These are phyloP conservation scores for Desmodus rotundus DNA, from an alignment of 2,113 vertebrate genomes.

Conservation along the genomic window DNA sequence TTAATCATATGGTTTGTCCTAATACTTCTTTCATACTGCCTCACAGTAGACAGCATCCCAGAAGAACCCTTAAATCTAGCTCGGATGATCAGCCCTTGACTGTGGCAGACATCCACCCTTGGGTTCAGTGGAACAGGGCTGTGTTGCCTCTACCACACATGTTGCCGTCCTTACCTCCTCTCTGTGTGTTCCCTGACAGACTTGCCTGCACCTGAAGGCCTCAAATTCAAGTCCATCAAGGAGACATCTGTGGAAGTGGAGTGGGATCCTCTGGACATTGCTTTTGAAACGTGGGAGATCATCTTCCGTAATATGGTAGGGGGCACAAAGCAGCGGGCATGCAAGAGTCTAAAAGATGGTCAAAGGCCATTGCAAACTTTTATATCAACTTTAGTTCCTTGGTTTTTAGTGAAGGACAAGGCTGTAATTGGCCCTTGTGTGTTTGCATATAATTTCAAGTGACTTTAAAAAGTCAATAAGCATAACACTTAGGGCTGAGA, in stretches of 20 bases:
- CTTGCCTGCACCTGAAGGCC: conserved; percentile 93
- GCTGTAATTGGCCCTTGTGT: not conserved
- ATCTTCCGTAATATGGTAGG: conserved; percentile 94
- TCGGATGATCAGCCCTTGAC: not conserved
- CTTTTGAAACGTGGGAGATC: conserved; percentile 96
- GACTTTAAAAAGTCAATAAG: not conserved
- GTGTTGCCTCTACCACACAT: accelerated
- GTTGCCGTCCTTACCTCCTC: not conserved
- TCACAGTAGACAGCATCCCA: not conserved
- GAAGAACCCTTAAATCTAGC: not conserved
- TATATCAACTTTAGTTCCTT: not conserved
- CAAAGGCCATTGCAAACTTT: not conserved
- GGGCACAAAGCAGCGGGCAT: conserved; percentile 50
- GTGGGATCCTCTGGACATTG: conserved; percentile 95
- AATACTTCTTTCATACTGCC: not conserved
- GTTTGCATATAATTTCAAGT: not conserved
- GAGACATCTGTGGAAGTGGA: conserved; percentile 96
- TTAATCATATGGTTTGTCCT: not conserved
- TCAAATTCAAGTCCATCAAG: conserved; percentile 94
- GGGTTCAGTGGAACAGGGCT: not conserved
- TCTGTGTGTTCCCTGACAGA: conserved; percentile 79
- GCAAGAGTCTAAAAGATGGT: not conserved
- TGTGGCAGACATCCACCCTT: not conserved
- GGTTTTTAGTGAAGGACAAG: not conserved
- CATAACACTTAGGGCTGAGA: not conserved